Evolutionary conservation across 2,797 vertebrate genomes (phyloP).

Genomic region (Pitangus sulphuratus): DNA sequence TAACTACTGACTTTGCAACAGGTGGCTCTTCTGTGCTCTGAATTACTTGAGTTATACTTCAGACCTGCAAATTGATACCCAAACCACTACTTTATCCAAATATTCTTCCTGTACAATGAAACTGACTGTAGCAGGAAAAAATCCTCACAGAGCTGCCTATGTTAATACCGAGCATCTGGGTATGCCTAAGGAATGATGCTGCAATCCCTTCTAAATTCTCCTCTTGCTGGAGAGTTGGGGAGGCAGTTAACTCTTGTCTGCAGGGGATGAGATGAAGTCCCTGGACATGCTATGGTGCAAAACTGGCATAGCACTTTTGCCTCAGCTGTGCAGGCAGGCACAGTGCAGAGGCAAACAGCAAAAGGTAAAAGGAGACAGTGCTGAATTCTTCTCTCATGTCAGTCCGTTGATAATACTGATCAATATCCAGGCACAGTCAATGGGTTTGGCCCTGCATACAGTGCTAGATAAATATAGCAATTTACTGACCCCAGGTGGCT

Average conservation of each 20-base stretch:
- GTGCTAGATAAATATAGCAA: background rate
- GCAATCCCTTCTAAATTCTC: conserved; percentile 5
- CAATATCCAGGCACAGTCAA: background rate
- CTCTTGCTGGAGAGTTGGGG: background rate
- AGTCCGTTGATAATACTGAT: too few species aligned
- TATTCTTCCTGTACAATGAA: background rate
- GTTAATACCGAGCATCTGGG: conserved; percentile 36
- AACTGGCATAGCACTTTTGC: background rate
- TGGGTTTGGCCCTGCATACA: background rate
- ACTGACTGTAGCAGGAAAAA: background rate
- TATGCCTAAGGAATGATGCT: background rate
- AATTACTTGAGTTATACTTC: conserved; percentile 33
- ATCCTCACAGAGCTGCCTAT: background rate
- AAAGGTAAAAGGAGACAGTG: background rate
- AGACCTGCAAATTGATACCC: conserved; percentile 41
- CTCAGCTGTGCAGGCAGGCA: background rate
- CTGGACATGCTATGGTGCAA: fast-evolving
- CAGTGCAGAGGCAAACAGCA: background rate
- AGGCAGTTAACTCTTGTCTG: background rate
- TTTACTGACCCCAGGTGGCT: background rate
- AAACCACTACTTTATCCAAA: conserved; percentile 13
- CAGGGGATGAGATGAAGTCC: background rate
- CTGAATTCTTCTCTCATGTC: background rate
- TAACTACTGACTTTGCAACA: conserved; percentile 40
- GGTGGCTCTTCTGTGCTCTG: conserved; percentile 9